Conservation (phyloP, 2,888 invertebrate genomes). For the Drosophila demipolita region DNA sequence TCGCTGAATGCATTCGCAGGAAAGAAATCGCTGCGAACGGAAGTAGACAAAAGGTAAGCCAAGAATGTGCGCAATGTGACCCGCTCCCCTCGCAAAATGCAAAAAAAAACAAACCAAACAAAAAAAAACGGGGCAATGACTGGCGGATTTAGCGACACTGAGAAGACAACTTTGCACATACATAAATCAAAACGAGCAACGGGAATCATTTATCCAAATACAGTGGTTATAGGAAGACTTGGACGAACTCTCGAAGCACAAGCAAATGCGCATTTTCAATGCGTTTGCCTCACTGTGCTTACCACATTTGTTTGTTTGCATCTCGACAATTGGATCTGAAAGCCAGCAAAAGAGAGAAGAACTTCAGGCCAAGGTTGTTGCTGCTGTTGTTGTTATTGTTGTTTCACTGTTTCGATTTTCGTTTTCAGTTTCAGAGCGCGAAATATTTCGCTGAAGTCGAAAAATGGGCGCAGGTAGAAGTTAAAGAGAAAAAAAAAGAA, state of each 20-base stretch:
- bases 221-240: neutral
- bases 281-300: constrained; percentile 64
- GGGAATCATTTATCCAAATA: constrained; percentile 18
- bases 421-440: constrained; percentile 49
- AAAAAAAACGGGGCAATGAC: constrained; percentile 67
- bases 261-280: constrained; percentile 31
- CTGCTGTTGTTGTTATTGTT: constrained; percentile 27
- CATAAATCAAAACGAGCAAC: constrained; percentile 56
- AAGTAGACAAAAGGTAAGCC: constrained; percentile 58
- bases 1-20: constrained; percentile 33
- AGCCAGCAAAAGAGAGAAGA: constrained; percentile 21
- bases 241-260: neutral
- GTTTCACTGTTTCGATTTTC: constrained; percentile 47
- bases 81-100: constrained; percentile 25
- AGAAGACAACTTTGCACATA: constrained; percentile 64
- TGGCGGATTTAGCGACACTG: constrained; percentile 64
- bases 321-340: constrained; percentile 33
- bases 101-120: constrained; percentile 27
- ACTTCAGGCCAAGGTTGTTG: constrained; percentile 74
- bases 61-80: constrained; percentile 28
- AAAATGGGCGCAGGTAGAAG: constrained; percentile 63
- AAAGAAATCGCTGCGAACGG: constrained; percentile 48
- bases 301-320: constrained; percentile 59
- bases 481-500: constrained; percentile 47
- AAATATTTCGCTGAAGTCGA: constrained; percentile 47